A percentile compares a stretch with the other conserved stretches of the same genome.
Conservation (phyloP, 2,888 invertebrate genomes). For the Drosophila differens region DNA sequence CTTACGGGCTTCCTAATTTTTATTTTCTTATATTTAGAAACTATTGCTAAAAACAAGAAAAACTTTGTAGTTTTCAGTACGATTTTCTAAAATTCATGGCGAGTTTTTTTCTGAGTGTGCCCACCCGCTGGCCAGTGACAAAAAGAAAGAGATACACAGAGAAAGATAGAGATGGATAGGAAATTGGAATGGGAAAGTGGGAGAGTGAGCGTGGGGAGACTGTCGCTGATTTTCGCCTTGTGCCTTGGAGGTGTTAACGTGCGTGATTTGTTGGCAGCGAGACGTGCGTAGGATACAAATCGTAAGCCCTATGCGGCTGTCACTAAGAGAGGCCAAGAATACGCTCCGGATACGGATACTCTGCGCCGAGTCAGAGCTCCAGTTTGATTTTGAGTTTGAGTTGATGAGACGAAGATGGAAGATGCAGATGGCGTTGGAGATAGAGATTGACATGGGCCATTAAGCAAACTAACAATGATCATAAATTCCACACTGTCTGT, state of each 20-base stretch:
- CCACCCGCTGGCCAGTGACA: slow-evolving; percentile 35
- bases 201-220: background rate
- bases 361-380: background rate
- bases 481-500: background rate
- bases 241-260: slow-evolving; percentile 69
- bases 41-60: background rate
- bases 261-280: slow-evolving; percentile 64
- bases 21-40: background rate
- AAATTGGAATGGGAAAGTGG: background rate
- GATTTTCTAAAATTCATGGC: background rate
- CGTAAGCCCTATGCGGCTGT: slow-evolving; percentile 50
- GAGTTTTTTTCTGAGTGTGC: background rate
- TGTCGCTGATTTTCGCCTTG: slow-evolving; percentile 55
- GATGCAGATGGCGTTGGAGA: slow-evolving; percentile 25
- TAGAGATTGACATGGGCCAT: slow-evolving; percentile 55
- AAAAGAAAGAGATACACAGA: slow-evolving; percentile 7
- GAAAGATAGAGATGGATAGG: background rate
- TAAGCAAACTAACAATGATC: slow-evolving; percentile 52
- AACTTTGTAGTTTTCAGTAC: background rate
- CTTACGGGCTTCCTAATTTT: background rate
- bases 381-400: slow-evolving; percentile 7
- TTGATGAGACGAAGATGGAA: slow-evolving; percentile 28
- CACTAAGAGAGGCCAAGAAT: slow-evolving; percentile 40
- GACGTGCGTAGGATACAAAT: slow-evolving; percentile 60
- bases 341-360: slow-evolving; percentile 35